These are phyloP conservation scores for Ifrita kowaldi DNA, from an alignment of 2,113 vertebrate genomes.

Conservation along the genomic window DNA sequence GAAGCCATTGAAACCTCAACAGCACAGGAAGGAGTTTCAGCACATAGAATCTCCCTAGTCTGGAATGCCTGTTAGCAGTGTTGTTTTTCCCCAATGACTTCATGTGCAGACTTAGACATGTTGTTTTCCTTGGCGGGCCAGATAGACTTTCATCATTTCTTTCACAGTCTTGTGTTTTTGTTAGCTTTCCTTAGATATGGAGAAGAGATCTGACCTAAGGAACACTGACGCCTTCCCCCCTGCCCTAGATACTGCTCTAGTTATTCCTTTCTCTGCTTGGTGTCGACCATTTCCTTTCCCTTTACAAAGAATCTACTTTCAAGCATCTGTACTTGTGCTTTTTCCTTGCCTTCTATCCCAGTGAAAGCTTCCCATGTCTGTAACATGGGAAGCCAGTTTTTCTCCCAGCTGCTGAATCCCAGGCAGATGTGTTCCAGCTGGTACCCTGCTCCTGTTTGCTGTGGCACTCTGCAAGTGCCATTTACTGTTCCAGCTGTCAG, in stretches of 20 bases:
- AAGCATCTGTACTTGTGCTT: background rate
- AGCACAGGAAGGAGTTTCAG: background rate
- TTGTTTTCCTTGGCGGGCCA: constrained; percentile 6
- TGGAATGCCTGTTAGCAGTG: background rate
- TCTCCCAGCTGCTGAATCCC: background rate
- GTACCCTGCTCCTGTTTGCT: background rate
- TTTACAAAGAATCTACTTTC: background rate
- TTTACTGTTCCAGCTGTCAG: background rate
- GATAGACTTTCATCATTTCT: background rate
- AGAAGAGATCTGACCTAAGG: background rate
- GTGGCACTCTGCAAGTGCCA: background rate
- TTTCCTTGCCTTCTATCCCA: background rate
- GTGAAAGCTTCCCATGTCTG: background rate
- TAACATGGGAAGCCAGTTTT: background rate
- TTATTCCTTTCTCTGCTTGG: background rate
- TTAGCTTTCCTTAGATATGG: constrained; percentile 6
- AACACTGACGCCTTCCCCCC: background rate
- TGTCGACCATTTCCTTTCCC: background rate
- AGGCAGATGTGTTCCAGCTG: background rate
- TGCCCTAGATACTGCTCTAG: background rate
- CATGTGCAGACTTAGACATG: background rate
- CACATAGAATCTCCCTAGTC: background rate
- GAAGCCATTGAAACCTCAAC: background rate
- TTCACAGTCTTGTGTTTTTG: background rate
- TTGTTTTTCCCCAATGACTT: background rate